Evolutionary conservation across 1,140 invertebrate species (phyloP).

Genomic region (Paralvinella palmiformis): DNA sequence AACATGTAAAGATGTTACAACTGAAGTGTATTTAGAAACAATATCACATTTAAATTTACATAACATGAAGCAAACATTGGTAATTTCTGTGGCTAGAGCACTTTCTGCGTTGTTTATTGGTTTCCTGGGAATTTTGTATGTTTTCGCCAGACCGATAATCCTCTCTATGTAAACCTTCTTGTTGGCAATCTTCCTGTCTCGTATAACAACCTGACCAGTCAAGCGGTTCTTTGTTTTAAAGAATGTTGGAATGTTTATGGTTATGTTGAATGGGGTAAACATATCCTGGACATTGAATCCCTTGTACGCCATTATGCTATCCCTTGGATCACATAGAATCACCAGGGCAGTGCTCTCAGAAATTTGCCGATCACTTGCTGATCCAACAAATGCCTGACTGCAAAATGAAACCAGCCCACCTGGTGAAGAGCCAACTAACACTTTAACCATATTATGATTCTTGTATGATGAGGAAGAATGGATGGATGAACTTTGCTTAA

Average conservation of each 20-base stretch:
- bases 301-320: slow-evolving; percentile 26
- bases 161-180: slow-evolving; percentile 24
- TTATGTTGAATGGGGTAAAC: slow-evolving; percentile 22
- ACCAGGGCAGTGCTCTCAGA: slow-evolving; percentile 19
- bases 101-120: slow-evolving; percentile 13
- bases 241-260: slow-evolving; percentile 26
- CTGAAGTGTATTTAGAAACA: slow-evolving; percentile 22
- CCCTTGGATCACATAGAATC: slow-evolving; percentile 5
- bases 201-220: slow-evolving; percentile 19
- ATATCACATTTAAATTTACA: slow-evolving; percentile 20
- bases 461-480: too few relatives aligned
- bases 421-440: slow-evolving; percentile 23
- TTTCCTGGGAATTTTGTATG: slow-evolving; percentile 19
- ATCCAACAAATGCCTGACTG: slow-evolving; percentile 21
- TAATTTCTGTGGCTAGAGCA: slow-evolving; percentile 14
- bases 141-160: slow-evolving; percentile 22
- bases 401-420: slow-evolving; percentile 19
- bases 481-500: too few relatives aligned
- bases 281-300: slow-evolving; percentile 26
- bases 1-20: too few relatives aligned
- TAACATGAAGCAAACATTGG: slow-evolving; percentile 22
- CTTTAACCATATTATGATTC: slow-evolving; percentile 24
- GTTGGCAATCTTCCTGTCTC: slow-evolving; percentile 19
- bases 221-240: slow-evolving; percentile 23
- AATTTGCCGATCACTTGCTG: slow-evolving; percentile 23